A percentile compares a stretch with the other conserved stretches of the same genome.
Evolutionary conservation across 2,888 invertebrate species (phyloP).

Genomic region (Philhelius pedissequus): DNA sequence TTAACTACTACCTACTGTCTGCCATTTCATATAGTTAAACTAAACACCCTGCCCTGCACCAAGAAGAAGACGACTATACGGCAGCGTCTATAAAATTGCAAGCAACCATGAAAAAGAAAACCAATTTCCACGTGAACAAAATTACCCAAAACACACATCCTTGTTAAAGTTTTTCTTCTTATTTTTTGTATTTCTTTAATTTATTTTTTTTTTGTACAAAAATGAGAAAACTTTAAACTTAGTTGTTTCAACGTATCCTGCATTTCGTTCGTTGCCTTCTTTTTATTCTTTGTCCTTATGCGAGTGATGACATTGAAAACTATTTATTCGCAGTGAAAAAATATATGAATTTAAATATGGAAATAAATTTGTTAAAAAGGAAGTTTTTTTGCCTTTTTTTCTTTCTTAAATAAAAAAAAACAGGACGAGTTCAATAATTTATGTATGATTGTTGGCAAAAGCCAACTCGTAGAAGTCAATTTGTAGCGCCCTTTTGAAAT

Average conservation of each 20-base stretch:
- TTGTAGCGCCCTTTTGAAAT: conserved; percentile 3
- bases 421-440: neutral
- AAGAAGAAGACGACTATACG: neutral
- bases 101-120: neutral
- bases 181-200: neutral
- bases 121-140: neutral
- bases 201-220: neutral
- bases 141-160: conserved; percentile 5
- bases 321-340: neutral
- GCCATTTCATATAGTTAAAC: neutral
- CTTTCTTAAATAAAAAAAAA: neutral
- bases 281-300: neutral
- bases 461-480: neutral
- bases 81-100: neutral
- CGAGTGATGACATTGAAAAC: neutral
- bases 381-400: neutral
- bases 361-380: neutral
- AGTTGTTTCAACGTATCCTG: neutral
- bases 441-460: neutral
- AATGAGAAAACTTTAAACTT: conserved; percentile 15
- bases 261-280: neutral
- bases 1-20: neutral
- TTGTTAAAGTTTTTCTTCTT: neutral
- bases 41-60: neutral
- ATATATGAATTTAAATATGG: neutral